A percentile compares a stretch with the other conserved stretches of the same genome.
phyloP scores from a whole-genome alignment of 2,797 vertebrate genomes.

The Synanceia verrucosa region DNA sequence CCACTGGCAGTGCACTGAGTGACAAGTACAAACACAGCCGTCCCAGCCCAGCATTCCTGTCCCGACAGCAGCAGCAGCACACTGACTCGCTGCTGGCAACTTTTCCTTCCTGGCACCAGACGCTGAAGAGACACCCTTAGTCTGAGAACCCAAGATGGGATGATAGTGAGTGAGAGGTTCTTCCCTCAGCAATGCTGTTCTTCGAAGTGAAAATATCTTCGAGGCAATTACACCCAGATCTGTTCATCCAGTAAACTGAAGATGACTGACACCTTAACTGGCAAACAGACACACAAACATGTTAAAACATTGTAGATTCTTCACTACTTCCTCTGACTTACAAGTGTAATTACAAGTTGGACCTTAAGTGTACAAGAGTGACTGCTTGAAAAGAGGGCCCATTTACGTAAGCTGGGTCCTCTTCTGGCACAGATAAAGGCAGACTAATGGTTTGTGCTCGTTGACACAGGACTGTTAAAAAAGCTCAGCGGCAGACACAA shows the following conservation, averaged over 20 bases:
- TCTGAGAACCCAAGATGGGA: slow-evolving; percentile 5
- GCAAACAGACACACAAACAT: slow-evolving; percentile 38
- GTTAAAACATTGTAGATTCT: slow-evolving; percentile 28
- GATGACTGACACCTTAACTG: slow-evolving; percentile 44
- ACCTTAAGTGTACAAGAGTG: slow-evolving; percentile 21
- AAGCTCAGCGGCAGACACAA: slow-evolving; percentile 58
- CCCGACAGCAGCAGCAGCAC: slow-evolving; percentile 28
- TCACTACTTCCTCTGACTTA: slow-evolving; percentile 6
- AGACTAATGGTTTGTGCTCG: slow-evolving; percentile 61
- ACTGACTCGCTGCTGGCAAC: slow-evolving; percentile 28
- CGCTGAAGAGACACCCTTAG: slow-evolving; percentile 51
- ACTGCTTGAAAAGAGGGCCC: slow-evolving; percentile 21
- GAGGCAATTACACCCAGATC: slow-evolving; percentile 40
- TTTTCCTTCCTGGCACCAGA: slow-evolving; percentile 40
- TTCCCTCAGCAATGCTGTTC: slow-evolving; percentile 34
- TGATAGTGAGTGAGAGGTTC: slow-evolving; percentile 46
- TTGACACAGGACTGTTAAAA: slow-evolving; percentile 55
- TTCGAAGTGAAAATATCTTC: slow-evolving; percentile 31
- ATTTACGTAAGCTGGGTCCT: slow-evolving; percentile 37
- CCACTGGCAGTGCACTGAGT: slow-evolving; percentile 74
- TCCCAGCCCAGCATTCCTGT: slow-evolving; percentile 63
- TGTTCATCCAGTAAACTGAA: slow-evolving; percentile 19
- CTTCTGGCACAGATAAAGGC: slow-evolving; percentile 59
- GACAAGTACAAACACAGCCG: slow-evolving; percentile 80
- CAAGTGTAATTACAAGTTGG: slow-evolving; percentile 46